Conservation (phyloP, 1,140 invertebrate species). For the Meloidogyne floridensis region DNA sequence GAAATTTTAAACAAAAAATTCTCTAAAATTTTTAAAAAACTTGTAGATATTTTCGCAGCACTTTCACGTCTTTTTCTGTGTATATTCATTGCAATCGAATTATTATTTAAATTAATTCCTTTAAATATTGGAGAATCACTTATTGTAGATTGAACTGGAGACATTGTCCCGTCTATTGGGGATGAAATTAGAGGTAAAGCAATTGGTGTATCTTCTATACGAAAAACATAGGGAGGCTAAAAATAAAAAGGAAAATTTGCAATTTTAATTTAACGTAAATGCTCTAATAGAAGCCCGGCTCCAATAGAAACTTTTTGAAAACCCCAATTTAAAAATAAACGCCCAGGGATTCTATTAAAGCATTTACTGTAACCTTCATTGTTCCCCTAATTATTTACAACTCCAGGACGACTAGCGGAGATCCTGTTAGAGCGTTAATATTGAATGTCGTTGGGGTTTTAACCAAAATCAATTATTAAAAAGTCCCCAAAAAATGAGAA, state of each 20-base stretch:
- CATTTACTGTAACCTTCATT: too few relatives aligned
- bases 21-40: neutral
- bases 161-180: conserved; percentile 28
- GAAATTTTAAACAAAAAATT: neutral
- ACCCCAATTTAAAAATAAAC: too few relatives aligned
- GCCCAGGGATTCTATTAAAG: too few relatives aligned
- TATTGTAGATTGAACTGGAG: neutral
- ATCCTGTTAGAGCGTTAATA: too few relatives aligned
- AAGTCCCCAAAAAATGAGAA: too few relatives aligned
- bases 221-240: conserved; percentile 34
- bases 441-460: too few relatives aligned
- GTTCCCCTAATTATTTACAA: too few relatives aligned
- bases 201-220: conserved; percentile 31
- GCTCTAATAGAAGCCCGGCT: too few relatives aligned
- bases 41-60: neutral
- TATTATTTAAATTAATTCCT: neutral
- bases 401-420: too few relatives aligned
- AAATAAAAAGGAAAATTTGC: neutral
- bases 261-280: too few relatives aligned
- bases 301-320: too few relatives aligned
- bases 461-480: too few relatives aligned
- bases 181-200: conserved; percentile 22
- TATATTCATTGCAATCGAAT: neutral
- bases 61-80: conserved; percentile 13
- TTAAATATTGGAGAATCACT: conserved; percentile 12